Evolutionary conservation across 2,113 vertebrate genomes (phyloP).

Genomic region (Lynx canadensis): DNA sequence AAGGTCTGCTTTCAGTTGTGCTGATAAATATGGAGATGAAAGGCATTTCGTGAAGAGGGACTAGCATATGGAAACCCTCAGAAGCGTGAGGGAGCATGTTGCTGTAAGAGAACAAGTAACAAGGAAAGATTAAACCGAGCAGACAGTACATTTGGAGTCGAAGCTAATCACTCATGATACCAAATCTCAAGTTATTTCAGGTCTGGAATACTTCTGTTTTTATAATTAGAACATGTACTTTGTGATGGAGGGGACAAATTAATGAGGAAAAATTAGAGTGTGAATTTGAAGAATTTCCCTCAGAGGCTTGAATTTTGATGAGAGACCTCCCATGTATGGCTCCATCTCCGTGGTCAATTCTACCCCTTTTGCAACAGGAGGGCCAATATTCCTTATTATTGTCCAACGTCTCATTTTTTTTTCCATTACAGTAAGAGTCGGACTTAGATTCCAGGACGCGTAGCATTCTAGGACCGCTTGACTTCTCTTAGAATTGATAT

Average conservation of each 20-base stretch:
- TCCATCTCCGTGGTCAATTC: neutral
- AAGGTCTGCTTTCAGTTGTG: neutral
- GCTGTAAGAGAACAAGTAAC: neutral
- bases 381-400: neutral
- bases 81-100: fast-evolving
- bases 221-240: neutral
- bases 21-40: neutral
- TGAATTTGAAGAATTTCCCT: neutral
- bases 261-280: neutral
- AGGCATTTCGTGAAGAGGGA: neutral
- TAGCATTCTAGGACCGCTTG: neutral
- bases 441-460: no score
- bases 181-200: neutral
- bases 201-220: neutral
- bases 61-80: neutral
- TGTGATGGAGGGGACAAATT: neutral
- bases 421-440: neutral
- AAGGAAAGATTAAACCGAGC: neutral
- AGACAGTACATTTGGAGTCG: neutral
- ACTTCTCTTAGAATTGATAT: neutral
- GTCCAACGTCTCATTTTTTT: neutral
- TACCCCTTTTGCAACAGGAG: neutral
- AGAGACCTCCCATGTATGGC: neutral
- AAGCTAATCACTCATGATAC: neutral
- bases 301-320: neutral